Evolutionary conservation across 2,797 vertebrate genomes (phyloP), one percentile per base, ranked within the genome.

Genomic region (Orientallactaga sibirica): DNA sequence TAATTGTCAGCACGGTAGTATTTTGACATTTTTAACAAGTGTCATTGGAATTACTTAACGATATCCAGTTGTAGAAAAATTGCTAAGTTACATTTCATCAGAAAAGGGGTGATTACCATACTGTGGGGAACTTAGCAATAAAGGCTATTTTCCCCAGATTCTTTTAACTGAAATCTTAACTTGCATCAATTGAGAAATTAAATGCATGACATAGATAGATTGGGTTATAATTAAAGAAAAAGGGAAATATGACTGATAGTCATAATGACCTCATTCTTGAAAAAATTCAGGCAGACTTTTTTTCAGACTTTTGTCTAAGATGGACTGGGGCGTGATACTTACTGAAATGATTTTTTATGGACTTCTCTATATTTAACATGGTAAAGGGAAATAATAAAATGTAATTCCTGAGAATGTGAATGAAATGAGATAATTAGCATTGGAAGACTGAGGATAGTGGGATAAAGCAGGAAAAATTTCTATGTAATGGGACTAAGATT

Each of bases 141-240:
- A 93, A 96, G 58, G 9, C 7, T 41, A 66, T 48, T 85, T 0
- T 0, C 24, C 92, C 16, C 20, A 85, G 33, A 91, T 92, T 88
- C 18, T 82, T 94, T 86, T n/a, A 61, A 1, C n/a, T 27, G 91
- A 55, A 91, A 75, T 9, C 70, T 91, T 91, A 20, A 66, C 24
- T 92, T 74, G 5, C 78, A 76, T 58, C 73, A 48, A 86, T 70
- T 96, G 79, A 86, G 88, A 91, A 95, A 95, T 91, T 86, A 94
- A 74, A 83, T 0, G 37, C 12, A 61, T 74, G 14, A 73, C 11
- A 29, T 4, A 89, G 71, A 64, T 58, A 91, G 8, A 79, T 27
- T 80, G 24, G 58, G 88, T 27, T 2, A 0, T 19, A 22, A 93
- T 24, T 20, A 29, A 81, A 87, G 0, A 48, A 37, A 1, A 22